Conservation (phyloP, 2,888 invertebrate species). For the Philhelius pedissequus region DNA sequence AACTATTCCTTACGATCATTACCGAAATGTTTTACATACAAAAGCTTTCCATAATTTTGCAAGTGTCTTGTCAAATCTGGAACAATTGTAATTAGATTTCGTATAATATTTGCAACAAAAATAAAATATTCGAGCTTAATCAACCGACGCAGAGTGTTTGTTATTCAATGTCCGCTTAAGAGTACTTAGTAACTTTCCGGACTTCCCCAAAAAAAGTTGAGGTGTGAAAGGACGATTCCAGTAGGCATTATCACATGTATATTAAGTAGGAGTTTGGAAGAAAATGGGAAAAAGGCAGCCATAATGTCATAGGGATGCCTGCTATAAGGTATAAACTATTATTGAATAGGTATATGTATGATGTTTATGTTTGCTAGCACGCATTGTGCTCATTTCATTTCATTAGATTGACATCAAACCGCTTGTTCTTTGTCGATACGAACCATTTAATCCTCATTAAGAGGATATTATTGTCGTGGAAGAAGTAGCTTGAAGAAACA, state of each 20-base stretch:
- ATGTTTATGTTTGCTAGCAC: not conserved
- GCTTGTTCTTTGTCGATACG: not conserved
- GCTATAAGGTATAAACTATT: not conserved
- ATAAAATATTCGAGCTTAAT: not conserved
- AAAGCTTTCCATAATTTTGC: no score
- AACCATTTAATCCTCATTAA: constrained; percentile 7
- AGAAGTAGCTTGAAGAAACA: not conserved
- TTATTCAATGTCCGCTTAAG: not conserved
- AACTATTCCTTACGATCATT: no score
- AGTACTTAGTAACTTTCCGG: not conserved
- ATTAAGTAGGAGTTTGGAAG: not conserved
- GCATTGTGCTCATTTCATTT: constrained; percentile 1
- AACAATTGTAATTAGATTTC: no score
- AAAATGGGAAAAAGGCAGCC: not conserved
- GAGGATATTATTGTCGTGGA: not conserved
- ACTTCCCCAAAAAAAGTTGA: not conserved
- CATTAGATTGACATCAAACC: not conserved
- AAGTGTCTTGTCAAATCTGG: no score
- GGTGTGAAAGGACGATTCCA: not conserved
- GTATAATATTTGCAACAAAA: no score
- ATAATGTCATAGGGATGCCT: not conserved
- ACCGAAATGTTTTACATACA: no score
- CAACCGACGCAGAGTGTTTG: not conserved
- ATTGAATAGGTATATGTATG: not conserved
- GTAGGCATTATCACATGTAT: not conserved